Evolutionary conservation across 2,888 invertebrate genomes (phyloP).

Genomic region (Archips xylosteana): DNA sequence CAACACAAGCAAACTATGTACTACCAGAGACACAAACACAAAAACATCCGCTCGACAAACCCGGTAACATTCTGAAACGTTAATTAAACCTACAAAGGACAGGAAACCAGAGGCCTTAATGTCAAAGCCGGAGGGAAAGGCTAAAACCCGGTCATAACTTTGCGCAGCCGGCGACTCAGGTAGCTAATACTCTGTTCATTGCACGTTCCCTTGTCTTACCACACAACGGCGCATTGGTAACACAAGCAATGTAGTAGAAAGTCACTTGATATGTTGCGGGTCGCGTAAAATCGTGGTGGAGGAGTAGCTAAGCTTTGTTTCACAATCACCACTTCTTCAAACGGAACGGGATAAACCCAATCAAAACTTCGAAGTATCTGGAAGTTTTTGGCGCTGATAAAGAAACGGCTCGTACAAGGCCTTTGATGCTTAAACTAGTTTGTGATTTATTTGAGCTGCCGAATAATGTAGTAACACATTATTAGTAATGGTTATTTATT

Average conservation of each 20-base stretch:
- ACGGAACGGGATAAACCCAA: conserved; percentile 8
- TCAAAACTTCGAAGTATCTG: conserved; percentile 1
- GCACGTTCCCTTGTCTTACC: not conserved
- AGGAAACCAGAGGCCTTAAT: not conserved
- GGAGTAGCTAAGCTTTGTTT: not conserved
- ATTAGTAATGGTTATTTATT: too few species aligned
- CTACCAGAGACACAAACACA: not conserved
- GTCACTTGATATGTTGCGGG: not conserved
- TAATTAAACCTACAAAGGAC: conserved; percentile 4
- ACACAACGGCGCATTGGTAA: not conserved
- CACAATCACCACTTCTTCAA: conserved; percentile 11
- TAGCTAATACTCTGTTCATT: too few species aligned
- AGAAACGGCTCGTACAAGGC: not conserved
- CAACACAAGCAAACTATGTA: not conserved
- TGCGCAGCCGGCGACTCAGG: not conserved
- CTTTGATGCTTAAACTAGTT: conserved; percentile 2
- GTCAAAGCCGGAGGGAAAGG: not conserved
- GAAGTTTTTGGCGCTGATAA: not conserved
- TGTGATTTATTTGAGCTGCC: not conserved
- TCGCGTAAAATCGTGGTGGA: not conserved
- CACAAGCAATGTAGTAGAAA: not conserved
- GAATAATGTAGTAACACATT: not conserved
- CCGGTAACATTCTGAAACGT: not conserved
- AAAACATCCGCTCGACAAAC: not conserved
- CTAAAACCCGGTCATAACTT: not conserved